Percentiles rank a stretch among this genome's conserved stretches.
These are phyloP conservation scores for Zosterops borbonicus DNA, from an alignment of 2,113 vertebrate species.

Conservation along the genomic window DNA sequence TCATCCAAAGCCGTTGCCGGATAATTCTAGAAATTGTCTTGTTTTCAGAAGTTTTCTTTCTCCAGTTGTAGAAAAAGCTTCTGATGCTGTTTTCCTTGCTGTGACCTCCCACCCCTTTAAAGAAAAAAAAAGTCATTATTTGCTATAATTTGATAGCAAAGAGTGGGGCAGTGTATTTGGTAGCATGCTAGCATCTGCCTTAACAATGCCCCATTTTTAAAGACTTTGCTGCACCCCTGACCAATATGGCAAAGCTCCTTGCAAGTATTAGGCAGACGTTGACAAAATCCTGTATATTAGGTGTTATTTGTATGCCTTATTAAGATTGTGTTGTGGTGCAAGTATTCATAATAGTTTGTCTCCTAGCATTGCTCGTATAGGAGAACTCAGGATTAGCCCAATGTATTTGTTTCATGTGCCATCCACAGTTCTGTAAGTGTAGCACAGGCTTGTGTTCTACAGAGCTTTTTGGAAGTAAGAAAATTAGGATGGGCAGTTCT, in stretches of 20 bases:
- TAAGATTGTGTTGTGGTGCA: background rate
- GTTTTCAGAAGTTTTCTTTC: background rate
- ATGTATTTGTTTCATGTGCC: background rate
- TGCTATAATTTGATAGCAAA: background rate
- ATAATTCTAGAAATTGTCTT: background rate
- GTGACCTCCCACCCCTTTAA: too few relatives aligned
- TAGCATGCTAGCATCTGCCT: background rate
- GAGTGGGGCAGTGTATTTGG: background rate
- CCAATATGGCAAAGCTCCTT: background rate
- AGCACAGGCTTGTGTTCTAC: background rate
- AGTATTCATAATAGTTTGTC: background rate
- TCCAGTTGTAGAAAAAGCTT: background rate
- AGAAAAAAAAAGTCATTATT: background rate
- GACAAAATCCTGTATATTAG: background rate
- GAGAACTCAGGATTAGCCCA: background rate
- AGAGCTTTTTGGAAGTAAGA: background rate
- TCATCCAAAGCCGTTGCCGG: background rate
- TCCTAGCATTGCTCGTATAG: accelerated
- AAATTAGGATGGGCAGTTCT: background rate
- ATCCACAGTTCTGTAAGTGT: background rate
- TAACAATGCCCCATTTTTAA: background rate
- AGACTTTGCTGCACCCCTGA: background rate
- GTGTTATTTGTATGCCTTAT: background rate
- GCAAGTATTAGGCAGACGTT: background rate
- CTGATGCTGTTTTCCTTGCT: background rate